phyloP scores from a whole-genome alignment of 2,888 invertebrate species.

The Pseudolycoriella hygida region DNA sequence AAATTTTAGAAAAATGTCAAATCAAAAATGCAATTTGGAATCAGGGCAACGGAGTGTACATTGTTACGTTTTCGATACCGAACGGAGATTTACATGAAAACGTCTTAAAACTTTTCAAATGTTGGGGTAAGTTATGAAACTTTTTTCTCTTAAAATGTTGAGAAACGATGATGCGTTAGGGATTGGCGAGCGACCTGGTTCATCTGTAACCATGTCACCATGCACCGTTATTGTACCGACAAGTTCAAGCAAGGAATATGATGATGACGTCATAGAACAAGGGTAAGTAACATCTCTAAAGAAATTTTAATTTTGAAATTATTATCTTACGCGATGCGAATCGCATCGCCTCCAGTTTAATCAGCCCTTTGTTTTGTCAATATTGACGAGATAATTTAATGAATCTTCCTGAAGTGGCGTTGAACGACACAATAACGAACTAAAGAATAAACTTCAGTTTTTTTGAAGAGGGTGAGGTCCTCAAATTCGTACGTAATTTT shows the following conservation, averaged over 20 bases:
- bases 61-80: conserved; percentile 40
- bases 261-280: too few species aligned
- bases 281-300: conserved; percentile 1
- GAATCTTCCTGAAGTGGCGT: too few species aligned
- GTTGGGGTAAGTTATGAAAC: conserved; percentile 23
- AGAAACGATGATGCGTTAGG: conserved; percentile 13
- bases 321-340: background rate
- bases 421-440: too few species aligned
- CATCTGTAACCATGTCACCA: conserved; percentile 41
- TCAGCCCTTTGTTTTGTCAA: too few species aligned
- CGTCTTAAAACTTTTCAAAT: conserved; percentile 36
- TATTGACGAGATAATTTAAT: too few species aligned
- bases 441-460: too few species aligned
- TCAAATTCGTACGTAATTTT: too few species aligned
- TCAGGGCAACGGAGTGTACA: conserved; percentile 32
- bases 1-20: conserved; percentile 33
- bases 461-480: too few species aligned
- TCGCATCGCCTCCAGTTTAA: too few species aligned
- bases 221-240: conserved; percentile 36
- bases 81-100: conserved; percentile 37
- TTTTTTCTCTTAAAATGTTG: too few species aligned
- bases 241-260: conserved; percentile 11
- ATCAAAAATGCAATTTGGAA: conserved; percentile 40
- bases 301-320: background rate
- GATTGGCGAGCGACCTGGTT: conserved; percentile 39